Conservation (phyloP, 2,113 vertebrate genomes). For the Vireo altiloquus region DNA sequence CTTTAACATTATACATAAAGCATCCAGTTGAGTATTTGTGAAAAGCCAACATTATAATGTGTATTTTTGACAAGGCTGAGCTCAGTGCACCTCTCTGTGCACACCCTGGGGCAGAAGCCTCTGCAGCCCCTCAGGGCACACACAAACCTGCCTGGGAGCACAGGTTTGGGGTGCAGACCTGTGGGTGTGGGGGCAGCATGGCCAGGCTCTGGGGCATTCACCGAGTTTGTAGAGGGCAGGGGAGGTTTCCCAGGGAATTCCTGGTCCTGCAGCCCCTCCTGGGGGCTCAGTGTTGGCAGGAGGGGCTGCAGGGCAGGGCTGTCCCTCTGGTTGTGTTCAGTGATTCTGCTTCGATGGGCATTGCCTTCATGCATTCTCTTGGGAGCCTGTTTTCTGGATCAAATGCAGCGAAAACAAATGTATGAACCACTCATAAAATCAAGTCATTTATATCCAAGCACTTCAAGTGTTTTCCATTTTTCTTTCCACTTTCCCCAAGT, state of each 20-base stretch:
- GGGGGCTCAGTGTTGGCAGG: accelerated
- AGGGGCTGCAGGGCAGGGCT: background rate
- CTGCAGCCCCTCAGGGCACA: too few relatives aligned
- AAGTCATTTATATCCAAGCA: background rate
- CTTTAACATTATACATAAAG: too few relatives aligned
- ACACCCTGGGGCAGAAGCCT: too few relatives aligned
- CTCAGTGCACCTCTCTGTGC: too few relatives aligned
- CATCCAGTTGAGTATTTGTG: too few relatives aligned
- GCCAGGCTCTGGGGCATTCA: too few relatives aligned
- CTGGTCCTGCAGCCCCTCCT: background rate
- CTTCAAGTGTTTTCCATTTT: background rate
- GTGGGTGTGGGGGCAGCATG: too few relatives aligned
- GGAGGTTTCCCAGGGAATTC: background rate
- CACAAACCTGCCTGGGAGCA: too few relatives aligned
- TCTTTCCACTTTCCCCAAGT: background rate
- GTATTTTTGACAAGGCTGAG: too few relatives aligned
- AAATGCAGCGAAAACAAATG: background rate
- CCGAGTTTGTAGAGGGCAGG: background rate
- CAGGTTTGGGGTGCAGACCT: too few relatives aligned
- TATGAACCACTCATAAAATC: background rate
- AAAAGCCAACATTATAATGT: too few relatives aligned
- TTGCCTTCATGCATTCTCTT: background rate
- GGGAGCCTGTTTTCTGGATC: background rate
- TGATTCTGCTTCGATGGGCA: background rate
- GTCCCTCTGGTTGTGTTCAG: background rate